Evolutionary conservation across 2,888 invertebrate species (phyloP).

Genomic region (Himalopsyche anomala): DNA sequence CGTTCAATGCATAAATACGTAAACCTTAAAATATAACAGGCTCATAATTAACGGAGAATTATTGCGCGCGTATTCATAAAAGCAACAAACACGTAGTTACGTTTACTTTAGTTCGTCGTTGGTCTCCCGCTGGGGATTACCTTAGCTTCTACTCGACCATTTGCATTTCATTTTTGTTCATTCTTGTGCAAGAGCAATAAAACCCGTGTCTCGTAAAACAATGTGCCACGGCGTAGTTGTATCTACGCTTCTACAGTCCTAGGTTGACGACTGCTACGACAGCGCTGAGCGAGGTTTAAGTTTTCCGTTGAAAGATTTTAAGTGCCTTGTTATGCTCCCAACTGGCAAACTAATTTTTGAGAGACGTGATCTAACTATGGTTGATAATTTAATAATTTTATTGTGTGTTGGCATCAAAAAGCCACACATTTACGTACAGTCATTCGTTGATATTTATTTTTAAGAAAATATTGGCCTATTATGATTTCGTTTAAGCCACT

Average conservation of each 20-base stretch:
- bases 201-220: conserved; percentile 47
- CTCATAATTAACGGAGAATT: conserved; percentile 34
- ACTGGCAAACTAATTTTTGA: background rate
- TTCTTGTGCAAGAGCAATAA: conserved; percentile 28
- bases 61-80: conserved; percentile 1
- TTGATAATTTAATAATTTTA: background rate
- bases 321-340: conserved; percentile 16
- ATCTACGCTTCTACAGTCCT: conserved; percentile 1
- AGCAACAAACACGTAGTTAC: conserved; percentile 17
- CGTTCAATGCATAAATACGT: conserved; percentile 17
- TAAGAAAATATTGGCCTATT: too few species aligned
- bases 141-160: conserved; percentile 20
- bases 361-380: background rate
- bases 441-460: too few species aligned
- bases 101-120: conserved; percentile 40
- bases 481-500: too few species aligned
- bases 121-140: conserved; percentile 37
- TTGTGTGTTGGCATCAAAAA: background rate
- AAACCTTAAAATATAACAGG: conserved; percentile 14
- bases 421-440: too few species aligned
- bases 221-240: background rate
- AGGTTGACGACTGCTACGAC: background rate
- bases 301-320: conserved; percentile 5
- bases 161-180: conserved; percentile 50
- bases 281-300: conserved; percentile 9